Base-by-base conservation (phyloP, 2,797 vertebrate genomes). In the Artibeus jamaicensis region DNA sequence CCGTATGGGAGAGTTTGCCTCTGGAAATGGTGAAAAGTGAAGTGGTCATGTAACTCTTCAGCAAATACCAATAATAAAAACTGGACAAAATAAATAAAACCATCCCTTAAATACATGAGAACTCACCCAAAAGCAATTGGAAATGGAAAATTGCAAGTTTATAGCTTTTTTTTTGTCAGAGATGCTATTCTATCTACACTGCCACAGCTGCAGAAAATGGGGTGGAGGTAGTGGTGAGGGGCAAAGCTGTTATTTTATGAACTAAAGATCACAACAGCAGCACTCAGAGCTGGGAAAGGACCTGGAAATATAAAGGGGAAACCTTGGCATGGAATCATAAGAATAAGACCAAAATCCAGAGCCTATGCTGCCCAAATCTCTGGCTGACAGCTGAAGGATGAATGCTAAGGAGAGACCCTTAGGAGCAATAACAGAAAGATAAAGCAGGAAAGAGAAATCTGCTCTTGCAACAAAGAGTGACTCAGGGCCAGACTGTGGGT, bases 401-500 rank as follows among this genome's bases (percentile, higher is more conserved):
- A 46, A 19, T 15, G 21, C 3, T 12, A 5, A 19, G 22, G n/a
- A 24, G 5, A 37, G 26, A 32, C 12, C 48, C 48, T 50, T 0
- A 2, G 32, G 1, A 10, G 9, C 4, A 5, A 34, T 26, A 26
- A 21, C 26, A 39, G 65, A 39, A 48, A 39, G 21, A 21, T 16
- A 16, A 81, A 59, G 22, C 2, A 9, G 37, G 22, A 62, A 48
- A 19, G 37, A 53, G 73, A 34, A 79, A 26, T 24, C 55, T 37
- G 1, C 37, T 26, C 6, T 32, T 29, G 22, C 6, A 6, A 9
- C 16, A 22, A 8, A 10, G 55, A 42, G 24, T 1, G 62, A 7
- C 5, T 32, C 32, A 0, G 34, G 44, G 15, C 11, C 32, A 19
- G 44, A 18, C 9, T 0, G 14, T 7, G 37, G 37, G 37, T 34